Evolutionary conservation across 2,888 invertebrate genomes (phyloP).

Genomic region (Stramonita haemastoma): DNA sequence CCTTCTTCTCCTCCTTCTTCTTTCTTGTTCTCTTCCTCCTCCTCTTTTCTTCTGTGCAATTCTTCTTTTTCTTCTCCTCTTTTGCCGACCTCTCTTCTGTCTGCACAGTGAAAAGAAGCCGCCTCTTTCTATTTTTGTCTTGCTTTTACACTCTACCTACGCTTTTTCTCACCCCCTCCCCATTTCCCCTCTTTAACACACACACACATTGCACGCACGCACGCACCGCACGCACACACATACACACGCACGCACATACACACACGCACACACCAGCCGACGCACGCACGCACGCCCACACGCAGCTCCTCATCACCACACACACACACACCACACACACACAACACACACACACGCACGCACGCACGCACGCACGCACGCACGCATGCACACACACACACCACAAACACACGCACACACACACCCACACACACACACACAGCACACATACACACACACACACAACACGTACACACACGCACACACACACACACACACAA

Average conservation of each 20-base stretch:
- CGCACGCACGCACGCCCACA: too few species aligned
- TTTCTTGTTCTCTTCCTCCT: background rate
- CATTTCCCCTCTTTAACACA: background rate
- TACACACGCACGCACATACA: background rate
- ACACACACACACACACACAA: slow-evolving; percentile 2
- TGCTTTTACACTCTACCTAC: background rate
- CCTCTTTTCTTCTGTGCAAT: background rate
- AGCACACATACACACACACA: background rate
- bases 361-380: background rate
- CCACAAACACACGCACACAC: background rate
- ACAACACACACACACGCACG: background rate
- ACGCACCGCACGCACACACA: background rate
- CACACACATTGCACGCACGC: background rate
- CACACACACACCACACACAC: background rate
- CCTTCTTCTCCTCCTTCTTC: background rate
- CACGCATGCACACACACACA: background rate
- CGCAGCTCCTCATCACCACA: too few species aligned
- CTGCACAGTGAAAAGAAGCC: background rate
- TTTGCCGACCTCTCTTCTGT: background rate
- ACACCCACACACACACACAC: background rate
- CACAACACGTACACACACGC: background rate
- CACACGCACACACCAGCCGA: background rate
- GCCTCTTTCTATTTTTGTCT: background rate
- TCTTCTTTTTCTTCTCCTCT: background rate
- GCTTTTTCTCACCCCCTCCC: background rate